Evolutionary conservation across 1,140 invertebrate genomes (phyloP).

Genomic region (Papilio xuthus): DNA sequence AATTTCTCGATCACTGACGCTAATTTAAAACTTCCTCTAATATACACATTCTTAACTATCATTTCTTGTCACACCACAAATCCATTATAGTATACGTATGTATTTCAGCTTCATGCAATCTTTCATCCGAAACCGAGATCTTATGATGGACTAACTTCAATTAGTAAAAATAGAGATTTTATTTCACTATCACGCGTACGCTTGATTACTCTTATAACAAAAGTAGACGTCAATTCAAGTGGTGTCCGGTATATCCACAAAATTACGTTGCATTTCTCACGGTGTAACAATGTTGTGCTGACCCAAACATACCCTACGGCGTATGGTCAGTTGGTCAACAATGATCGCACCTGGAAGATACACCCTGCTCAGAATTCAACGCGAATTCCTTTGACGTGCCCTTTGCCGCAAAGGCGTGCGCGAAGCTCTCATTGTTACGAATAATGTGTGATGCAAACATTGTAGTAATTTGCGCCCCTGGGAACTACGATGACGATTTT

Average conservation of each 20-base stretch:
- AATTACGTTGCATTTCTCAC: conserved; percentile 59
- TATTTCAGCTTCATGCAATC: too few relatives aligned
- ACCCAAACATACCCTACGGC: conserved; percentile 58
- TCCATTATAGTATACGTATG: too few relatives aligned
- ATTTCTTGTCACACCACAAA: too few relatives aligned
- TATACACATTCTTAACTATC: too few relatives aligned
- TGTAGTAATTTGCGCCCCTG: conserved; percentile 71
- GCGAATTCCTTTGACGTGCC: conserved; percentile 63
- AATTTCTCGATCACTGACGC: too few relatives aligned
- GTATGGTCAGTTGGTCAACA: conserved; percentile 75
- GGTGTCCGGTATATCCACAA: not conserved
- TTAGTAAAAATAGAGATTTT: not conserved
- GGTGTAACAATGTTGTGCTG: conserved; percentile 54
- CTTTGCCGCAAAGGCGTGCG: conserved; percentile 68
- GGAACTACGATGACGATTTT: conserved; percentile 72
- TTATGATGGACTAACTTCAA: too few relatives aligned
- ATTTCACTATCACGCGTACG: not conserved
- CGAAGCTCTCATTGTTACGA: conserved; percentile 60
- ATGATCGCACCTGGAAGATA: conserved; percentile 71
- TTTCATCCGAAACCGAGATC: too few relatives aligned
- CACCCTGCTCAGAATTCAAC: conserved; percentile 67
- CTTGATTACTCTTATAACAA: conserved; percentile 22
- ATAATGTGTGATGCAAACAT: conserved; percentile 74
- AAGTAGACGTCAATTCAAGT: not conserved
- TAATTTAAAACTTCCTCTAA: too few relatives aligned